phyloP scores from a whole-genome alignment of 2,888 invertebrate genomes.

The Chrysolina oricalcia region DNA sequence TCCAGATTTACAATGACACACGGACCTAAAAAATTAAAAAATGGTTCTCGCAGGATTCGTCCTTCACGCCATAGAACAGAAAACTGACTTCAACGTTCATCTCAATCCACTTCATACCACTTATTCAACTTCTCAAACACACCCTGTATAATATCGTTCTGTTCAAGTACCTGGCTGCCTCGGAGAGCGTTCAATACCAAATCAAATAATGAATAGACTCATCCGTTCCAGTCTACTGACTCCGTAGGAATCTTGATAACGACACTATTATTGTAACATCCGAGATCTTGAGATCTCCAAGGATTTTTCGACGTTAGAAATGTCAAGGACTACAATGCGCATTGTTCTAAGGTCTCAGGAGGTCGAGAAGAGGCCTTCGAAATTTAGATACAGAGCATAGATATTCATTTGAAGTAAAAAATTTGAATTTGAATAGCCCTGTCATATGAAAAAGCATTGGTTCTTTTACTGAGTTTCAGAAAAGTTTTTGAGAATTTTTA shows the following conservation, averaged over 20 bases:
- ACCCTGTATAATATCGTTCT: neutral
- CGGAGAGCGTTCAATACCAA: slow-evolving; percentile 6
- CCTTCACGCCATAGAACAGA: too few species aligned
- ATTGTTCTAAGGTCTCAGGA: slow-evolving; percentile 4
- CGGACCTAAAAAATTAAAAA: too few species aligned
- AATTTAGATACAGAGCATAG: neutral
- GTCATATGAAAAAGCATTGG: neutral
- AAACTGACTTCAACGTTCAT: too few species aligned
- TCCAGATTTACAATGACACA: too few species aligned
- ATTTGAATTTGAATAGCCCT: neutral
- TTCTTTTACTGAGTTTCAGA: too few species aligned
- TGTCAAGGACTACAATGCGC: neutral
- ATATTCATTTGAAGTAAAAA: neutral
- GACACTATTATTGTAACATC: slow-evolving; percentile 8
- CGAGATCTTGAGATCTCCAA: slow-evolving; percentile 7
- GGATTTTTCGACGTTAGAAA: slow-evolving; percentile 1
- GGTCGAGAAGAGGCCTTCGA: neutral
- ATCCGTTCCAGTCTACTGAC: slow-evolving; percentile 19
- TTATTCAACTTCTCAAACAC: neutral
- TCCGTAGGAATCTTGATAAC: slow-evolving; percentile 8
- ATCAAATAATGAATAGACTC: slow-evolving; percentile 24
- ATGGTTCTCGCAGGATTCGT: too few species aligned
- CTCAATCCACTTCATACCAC: too few species aligned
- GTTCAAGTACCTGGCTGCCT: neutral
- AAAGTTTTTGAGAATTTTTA: too few species aligned